Evolutionary conservation across 2,113 vertebrate genomes (phyloP).

Genomic region (Calidris pygmaea): DNA sequence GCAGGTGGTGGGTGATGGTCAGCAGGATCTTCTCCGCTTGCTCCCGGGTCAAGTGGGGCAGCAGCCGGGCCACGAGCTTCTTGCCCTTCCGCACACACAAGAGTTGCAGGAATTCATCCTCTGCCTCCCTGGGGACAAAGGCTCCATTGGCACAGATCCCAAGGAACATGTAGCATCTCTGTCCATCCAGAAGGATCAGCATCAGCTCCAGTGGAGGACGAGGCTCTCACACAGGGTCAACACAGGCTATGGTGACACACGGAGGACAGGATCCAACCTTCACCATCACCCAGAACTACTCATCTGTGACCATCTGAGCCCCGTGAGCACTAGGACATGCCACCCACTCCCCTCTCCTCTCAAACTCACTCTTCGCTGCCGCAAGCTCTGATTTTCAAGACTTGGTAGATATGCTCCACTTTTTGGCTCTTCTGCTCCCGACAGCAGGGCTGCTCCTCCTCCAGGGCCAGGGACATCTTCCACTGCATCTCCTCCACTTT

Average conservation of each 20-base stretch:
- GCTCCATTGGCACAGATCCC: background rate
- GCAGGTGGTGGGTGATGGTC: slow-evolving; percentile 79
- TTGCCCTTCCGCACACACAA: slow-evolving; percentile 90
- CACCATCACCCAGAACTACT: background rate
- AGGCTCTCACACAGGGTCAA: background rate
- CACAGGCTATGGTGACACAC: accelerated
- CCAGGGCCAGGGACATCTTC: slow-evolving; percentile 61
- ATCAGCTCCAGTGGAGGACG: background rate
- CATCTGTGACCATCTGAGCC: background rate
- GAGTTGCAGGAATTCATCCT: slow-evolving; percentile 86
- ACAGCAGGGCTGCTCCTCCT: slow-evolving; percentile 63
- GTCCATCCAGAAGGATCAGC: background rate
- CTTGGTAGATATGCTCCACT: slow-evolving; percentile 79
- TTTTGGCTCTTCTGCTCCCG: slow-evolving; percentile 74
- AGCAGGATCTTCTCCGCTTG: slow-evolving; percentile 74
- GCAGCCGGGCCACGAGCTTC: slow-evolving; percentile 81
- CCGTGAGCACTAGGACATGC: accelerated
- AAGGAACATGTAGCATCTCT: background rate
- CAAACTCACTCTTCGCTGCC: slow-evolving; percentile 69
- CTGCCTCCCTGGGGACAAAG: slow-evolving; percentile 74
- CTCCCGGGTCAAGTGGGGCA: slow-evolving; percentile 81
- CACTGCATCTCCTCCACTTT: slow-evolving; percentile 83
- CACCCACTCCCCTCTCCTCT: background rate
- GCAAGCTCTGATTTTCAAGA: slow-evolving; percentile 72
- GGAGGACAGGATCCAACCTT: background rate